phyloP scores from a whole-genome alignment of 2,797 vertebrate species.

The Orestias chungarensis region DNA sequence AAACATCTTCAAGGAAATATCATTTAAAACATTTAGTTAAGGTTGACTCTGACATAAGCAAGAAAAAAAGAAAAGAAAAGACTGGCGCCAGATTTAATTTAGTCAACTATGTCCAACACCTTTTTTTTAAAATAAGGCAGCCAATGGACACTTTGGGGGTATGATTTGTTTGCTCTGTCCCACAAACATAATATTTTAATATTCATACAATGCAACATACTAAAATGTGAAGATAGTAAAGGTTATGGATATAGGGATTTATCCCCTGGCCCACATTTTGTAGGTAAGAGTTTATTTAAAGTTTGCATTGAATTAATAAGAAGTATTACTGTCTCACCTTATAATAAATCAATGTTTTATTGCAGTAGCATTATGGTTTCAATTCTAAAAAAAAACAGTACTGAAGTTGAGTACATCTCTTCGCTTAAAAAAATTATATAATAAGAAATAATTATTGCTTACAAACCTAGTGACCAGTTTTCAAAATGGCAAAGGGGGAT shows the following conservation, averaged over 20 bases:
- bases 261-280: not conserved
- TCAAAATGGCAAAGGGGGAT: not conserved
- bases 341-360: not conserved
- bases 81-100: not conserved
- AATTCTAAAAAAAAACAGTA: not conserved
- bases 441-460: not conserved
- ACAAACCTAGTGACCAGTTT: not conserved
- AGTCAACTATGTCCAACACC: not conserved
- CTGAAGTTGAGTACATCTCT: not conserved
- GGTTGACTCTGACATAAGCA: not conserved
- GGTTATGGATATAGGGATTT: not conserved
- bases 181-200: not conserved
- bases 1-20: not conserved
- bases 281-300: not conserved
- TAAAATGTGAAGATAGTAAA: not conserved
- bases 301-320: not conserved
- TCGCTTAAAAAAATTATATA: not conserved
- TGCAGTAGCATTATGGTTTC: not conserved
- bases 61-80: not conserved
- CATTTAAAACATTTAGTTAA: conserved; percentile 3
- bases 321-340: not conserved
- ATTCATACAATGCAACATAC: not conserved
- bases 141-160: not conserved
- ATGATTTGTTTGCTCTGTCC: not conserved
- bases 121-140: not conserved